A percentile compares a stretch with the other conserved stretches of the same genome.
phyloP scores from a whole-genome alignment of 2,888 invertebrate genomes.

The Colostygia pectinataria region DNA sequence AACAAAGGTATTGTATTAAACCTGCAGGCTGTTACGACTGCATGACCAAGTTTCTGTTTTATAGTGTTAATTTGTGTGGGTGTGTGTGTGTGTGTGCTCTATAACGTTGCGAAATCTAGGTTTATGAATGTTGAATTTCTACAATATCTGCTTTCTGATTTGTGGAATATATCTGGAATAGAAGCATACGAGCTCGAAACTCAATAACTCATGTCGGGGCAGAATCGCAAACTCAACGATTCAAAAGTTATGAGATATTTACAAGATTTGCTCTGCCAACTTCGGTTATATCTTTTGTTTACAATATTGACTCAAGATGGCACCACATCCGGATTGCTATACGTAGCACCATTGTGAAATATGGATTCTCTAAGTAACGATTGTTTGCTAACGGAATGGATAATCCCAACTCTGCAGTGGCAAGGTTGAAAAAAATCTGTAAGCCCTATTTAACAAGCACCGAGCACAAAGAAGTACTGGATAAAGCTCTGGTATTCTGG shows the following conservation, averaged over 20 bases:
- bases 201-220: constrained; percentile 45
- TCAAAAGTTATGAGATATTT: constrained; percentile 45
- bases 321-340: constrained; percentile 8
- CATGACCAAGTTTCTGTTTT: constrained; percentile 17
- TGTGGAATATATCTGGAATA: constrained; percentile 35
- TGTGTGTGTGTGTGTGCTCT: neutral
- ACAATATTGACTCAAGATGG: constrained; percentile 21
- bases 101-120: constrained; percentile 13
- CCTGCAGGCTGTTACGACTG: constrained; percentile 1
- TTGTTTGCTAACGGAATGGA: constrained; percentile 7
- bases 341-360: constrained; percentile 2
- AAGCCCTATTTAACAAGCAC: constrained; percentile 24
- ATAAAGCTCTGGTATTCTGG: constrained; percentile 17
- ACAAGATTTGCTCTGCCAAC: constrained; percentile 35
- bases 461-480: constrained; percentile 11
- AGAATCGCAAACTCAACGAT: constrained; percentile 43
- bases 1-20: constrained; percentile 13
- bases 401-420: constrained; percentile 13
- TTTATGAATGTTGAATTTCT: constrained; percentile 29
- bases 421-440: constrained; percentile 12
- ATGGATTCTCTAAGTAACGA: constrained; percentile 1
- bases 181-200: constrained; percentile 36
- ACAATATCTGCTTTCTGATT: constrained; percentile 25
- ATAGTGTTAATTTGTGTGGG: constrained; percentile 3
- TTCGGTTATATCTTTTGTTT: constrained; percentile 31